Conservation (phyloP, 2,113 vertebrate genomes). For the Hylia prasina region DNA sequence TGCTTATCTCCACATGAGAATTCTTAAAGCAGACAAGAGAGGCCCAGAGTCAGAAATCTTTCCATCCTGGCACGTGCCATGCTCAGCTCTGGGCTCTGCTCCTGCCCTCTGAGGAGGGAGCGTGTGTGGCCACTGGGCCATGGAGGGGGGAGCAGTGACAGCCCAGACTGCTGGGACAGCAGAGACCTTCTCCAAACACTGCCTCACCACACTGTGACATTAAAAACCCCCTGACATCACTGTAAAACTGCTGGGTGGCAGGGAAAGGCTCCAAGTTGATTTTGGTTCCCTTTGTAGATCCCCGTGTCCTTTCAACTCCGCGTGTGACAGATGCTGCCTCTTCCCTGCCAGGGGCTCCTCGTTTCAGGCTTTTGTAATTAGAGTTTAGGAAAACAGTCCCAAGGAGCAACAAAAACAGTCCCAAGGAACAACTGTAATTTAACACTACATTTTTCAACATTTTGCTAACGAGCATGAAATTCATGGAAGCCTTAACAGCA, state of each 20-base stretch:
- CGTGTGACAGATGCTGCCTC: background rate
- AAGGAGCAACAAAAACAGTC: background rate
- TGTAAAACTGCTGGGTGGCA: background rate
- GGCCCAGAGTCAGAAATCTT: background rate
- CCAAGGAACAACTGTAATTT: background rate
- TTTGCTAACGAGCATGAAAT: background rate
- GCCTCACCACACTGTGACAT: background rate
- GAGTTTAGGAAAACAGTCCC: background rate
- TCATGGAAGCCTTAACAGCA: background rate
- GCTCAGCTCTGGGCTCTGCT: background rate
- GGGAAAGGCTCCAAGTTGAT: background rate
- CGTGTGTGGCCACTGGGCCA: background rate
- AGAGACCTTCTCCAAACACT: background rate
- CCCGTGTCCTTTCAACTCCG: background rate
- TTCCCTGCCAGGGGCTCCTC: background rate
- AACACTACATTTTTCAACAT: background rate
- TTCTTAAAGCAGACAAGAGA: background rate
- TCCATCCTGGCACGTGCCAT: accelerated
- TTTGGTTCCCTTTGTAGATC: background rate
- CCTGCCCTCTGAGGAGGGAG: background rate
- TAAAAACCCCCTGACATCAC: background rate
- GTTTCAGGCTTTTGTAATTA: background rate
- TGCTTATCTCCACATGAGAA: background rate
- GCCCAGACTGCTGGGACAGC: background rate
- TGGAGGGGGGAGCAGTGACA: background rate